Conservation (phyloP, 2,888 invertebrate species). For the Germaria angustata region DNA sequence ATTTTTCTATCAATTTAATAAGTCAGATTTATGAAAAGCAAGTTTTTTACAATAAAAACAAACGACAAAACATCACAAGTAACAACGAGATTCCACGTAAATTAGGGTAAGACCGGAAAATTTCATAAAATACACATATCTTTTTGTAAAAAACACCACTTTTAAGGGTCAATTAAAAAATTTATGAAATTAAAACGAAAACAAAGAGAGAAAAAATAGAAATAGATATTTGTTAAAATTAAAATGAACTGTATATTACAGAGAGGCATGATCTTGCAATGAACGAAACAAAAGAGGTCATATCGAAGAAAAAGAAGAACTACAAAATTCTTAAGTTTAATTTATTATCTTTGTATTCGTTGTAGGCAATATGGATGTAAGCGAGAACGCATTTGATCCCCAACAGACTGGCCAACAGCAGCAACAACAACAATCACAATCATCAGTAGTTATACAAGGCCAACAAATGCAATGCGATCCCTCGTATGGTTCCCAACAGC, state of each 20-base stretch:
- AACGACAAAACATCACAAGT: not conserved
- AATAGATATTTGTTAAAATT: not conserved
- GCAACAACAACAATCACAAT: constrained; percentile 57
- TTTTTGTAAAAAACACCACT: not conserved
- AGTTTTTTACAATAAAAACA: constrained; percentile 8
- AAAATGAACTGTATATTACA: not conserved
- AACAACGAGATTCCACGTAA: constrained; percentile 37
- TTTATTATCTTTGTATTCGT: not conserved
- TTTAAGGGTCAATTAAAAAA: constrained; percentile 12
- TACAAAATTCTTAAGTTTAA: not conserved
- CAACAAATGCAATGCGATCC: constrained; percentile 70
- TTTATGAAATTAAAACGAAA: constrained; percentile 26
- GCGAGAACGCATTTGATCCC: constrained; percentile 65
- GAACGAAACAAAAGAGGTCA: constrained; percentile 34
- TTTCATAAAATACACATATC: not conserved
- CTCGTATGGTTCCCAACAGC: constrained; percentile 45
- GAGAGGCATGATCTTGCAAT: constrained; percentile 25
- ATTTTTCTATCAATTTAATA: constrained; percentile 43
- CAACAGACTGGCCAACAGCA: constrained; percentile 63
- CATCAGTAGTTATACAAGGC: constrained; percentile 49
- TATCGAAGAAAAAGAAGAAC: constrained; percentile 11
- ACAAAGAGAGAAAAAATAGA: constrained; percentile 34
- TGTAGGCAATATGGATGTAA: constrained; percentile 68
- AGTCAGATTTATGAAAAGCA: constrained; percentile 30
- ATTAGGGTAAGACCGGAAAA: constrained; percentile 3